Conservation (phyloP, 2,113 vertebrate species). For the Enhydra lutris region DNA sequence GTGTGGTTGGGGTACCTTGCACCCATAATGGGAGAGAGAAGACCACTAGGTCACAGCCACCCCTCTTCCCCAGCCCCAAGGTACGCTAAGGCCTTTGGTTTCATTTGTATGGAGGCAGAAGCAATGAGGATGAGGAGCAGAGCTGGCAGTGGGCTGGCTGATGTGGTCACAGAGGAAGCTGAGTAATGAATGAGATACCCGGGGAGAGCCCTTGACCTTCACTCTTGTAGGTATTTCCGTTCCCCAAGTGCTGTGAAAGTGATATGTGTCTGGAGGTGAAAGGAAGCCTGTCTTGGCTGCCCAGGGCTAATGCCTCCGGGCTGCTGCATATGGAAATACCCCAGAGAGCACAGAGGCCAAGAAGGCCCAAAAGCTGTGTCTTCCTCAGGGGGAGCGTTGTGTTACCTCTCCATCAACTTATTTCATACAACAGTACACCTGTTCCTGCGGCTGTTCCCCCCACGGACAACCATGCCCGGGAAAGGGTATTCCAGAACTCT, state of each 20-base stretch:
- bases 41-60: background rate
- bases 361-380: background rate
- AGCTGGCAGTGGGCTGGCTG: background rate
- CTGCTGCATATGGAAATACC: constrained; percentile 37
- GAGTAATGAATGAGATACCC: constrained; percentile 31
- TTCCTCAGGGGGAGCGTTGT: background rate
- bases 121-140: background rate
- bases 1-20: background rate
- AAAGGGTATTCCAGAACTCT: background rate
- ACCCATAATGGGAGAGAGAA: background rate
- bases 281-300: constrained; percentile 14
- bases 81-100: constrained; percentile 59
- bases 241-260: constrained; percentile 49
- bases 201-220: constrained; percentile 65
- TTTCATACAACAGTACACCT: background rate
- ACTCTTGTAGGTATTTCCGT: constrained; percentile 55
- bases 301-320: constrained; percentile 23
- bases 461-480: background rate
- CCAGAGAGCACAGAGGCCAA: constrained; percentile 42
- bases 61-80: background rate
- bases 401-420: background rate
- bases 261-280: constrained; percentile 7
- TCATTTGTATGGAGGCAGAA: constrained; percentile 51
- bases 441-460: background rate
- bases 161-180: constrained; percentile 18